Evolutionary conservation across 2,113 vertebrate species (phyloP).

Genomic region (Rhizomys pruinosus): DNA sequence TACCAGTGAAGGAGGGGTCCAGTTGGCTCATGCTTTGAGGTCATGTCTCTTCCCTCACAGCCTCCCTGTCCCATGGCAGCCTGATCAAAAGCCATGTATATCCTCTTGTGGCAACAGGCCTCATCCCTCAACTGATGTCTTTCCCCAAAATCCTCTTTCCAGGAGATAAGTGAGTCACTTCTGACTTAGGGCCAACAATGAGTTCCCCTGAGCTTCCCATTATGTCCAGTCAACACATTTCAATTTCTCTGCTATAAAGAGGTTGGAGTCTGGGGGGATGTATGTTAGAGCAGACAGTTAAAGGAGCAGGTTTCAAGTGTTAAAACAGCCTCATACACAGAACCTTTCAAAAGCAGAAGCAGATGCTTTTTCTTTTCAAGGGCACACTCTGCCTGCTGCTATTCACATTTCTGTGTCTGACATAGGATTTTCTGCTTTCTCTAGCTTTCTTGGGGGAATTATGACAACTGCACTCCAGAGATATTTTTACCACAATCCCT

Average conservation of each 20-base stretch:
- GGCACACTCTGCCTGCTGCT: not conserved
- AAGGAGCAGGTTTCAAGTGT: not conserved
- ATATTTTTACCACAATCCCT: not conserved
- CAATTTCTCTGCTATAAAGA: not conserved
- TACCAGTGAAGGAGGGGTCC: not conserved
- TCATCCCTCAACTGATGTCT: not conserved
- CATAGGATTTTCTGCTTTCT: not conserved
- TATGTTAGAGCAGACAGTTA: not conserved
- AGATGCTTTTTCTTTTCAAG: not conserved
- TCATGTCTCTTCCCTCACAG: not conserved
- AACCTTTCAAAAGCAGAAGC: not conserved
- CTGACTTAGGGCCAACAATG: not conserved
- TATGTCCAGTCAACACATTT: not conserved
- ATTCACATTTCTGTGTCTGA: not conserved
- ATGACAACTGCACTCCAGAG: not conserved
- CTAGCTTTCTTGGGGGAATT: not conserved
- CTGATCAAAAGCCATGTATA: not conserved
- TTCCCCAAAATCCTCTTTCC: conserved; percentile 49
- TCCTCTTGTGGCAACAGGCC: not conserved
- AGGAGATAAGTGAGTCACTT: not conserved
- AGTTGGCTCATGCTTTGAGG: conserved; percentile 35
- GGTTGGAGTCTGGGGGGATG: not conserved
- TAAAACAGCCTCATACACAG: not conserved
- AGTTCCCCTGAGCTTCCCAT: conserved; percentile 22
- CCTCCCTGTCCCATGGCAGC: not conserved